phyloP scores from a whole-genome alignment of 2,113 vertebrate species.

The Orthonyx spaldingii region DNA sequence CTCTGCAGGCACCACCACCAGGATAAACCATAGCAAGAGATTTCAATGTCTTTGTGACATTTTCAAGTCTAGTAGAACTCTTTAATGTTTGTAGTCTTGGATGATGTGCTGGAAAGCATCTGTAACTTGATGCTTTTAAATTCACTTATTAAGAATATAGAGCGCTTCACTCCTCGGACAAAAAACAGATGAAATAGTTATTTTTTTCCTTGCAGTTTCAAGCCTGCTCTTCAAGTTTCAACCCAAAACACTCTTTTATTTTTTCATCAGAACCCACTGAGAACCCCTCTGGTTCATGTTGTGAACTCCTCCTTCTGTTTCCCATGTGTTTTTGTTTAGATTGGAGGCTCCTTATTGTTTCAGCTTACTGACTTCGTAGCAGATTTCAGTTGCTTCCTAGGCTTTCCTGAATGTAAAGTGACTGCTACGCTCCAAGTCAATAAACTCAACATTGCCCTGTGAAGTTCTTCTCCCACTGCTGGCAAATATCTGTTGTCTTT shows the following conservation, averaged over 20 bases:
- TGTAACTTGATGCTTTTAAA: background rate
- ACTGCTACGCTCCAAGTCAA: background rate
- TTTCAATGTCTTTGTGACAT: background rate
- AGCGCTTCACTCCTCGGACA: background rate
- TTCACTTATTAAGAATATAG: background rate
- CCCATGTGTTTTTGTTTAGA: background rate
- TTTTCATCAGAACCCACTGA: background rate
- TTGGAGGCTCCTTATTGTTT: background rate
- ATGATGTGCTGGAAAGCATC: background rate
- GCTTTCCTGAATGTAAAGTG: background rate
- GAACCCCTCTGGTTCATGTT: background rate
- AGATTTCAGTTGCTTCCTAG: background rate
- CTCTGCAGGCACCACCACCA: background rate
- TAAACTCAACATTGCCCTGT: background rate
- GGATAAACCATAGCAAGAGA: background rate
- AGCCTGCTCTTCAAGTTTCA: background rate
- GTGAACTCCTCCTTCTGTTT: background rate
- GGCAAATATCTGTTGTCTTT: background rate
- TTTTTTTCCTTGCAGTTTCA: background rate
- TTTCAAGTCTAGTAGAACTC: background rate
- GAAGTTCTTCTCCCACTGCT: background rate
- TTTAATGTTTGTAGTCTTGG: background rate
- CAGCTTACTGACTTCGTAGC: background rate
- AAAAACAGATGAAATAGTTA: background rate
- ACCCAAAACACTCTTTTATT: background rate